Base-by-base conservation (phyloP, 2,888 invertebrate species). In the Callosobruchus maculatus region DNA sequence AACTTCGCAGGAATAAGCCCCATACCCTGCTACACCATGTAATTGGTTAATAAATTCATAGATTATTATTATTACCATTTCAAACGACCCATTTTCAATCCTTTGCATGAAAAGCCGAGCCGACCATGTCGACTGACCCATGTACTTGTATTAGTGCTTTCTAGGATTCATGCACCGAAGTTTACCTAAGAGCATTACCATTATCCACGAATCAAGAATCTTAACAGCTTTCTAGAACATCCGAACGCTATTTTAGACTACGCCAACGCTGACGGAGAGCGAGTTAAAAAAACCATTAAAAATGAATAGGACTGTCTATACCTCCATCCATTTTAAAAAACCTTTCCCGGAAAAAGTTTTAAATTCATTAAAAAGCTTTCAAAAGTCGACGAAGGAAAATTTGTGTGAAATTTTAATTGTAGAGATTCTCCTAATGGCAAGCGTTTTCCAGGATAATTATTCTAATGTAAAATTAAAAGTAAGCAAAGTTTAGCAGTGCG, bases 351-450 rank as follows among this genome's bases (percentile, higher is more conserved):
- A 74, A 72, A 74, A 75, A 77, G 75, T 78, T 77, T 74, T 68
- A 73, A 74, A 79, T 79, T 76, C 77, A 77, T 79, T 78, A 77
- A 78, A 78, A 79, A 76, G 78, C 79, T 79, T 77, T 79, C 77
- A 78, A n/a, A n/a, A 75, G 78, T 77, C 76, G 76, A 71, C 75
- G 72, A 76, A 72, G 75, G 73, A 78, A 78, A 80, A 75, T 78
- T 78, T 77, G 76, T 73, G 76, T 77, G 76, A 79, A 78, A 77
- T 78, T 76, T 76, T 78, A 80, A 80, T 78, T 78, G 79, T 78
- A 76, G 75, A 78, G 77, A 79, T 80, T 78, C 78, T 74, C 73
- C 73, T 77, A 81, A 81, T 81, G 80, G 80, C 80, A 81, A 80
- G 76, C 80, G 76, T 80, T 79, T 79, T 77, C 49, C 79, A 78